Percentiles rank a stretch among this genome's conserved stretches.
phyloP scores from a whole-genome alignment of 1,140 invertebrate species.

The Himalopsyche phryganea region DNA sequence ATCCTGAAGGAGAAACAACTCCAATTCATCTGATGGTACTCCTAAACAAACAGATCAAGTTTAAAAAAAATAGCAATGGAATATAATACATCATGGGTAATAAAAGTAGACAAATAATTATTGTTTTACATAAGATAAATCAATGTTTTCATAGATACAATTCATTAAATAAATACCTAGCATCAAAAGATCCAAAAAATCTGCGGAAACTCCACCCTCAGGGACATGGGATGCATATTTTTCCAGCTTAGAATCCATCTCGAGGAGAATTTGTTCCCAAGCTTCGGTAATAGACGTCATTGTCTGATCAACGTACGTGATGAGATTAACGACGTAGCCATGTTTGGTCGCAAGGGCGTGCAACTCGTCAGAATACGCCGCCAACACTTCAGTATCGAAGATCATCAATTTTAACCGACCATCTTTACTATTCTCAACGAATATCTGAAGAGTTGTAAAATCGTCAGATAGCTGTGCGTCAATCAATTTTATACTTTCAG shows the following conservation, averaged over 20 bases:
- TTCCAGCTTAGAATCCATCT: constrained; percentile 90
- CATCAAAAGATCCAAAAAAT: constrained; percentile 87
- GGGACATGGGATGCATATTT: constrained; percentile 79
- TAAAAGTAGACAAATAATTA: no score
- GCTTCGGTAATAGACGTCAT: constrained; percentile 85
- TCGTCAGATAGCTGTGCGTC: constrained; percentile 60
- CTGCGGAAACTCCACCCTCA: constrained; percentile 78
- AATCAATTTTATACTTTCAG: constrained; percentile 55
- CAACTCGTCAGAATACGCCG: constrained; percentile 64
- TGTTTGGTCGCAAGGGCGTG: constrained; percentile 69
- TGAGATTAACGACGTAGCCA: constrained; percentile 62
- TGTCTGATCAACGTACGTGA: constrained; percentile 71
- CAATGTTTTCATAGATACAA: no score
- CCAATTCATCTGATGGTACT: constrained; percentile 72
- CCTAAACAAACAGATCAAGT: constrained; percentile 38
- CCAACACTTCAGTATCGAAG: constrained; percentile 65
- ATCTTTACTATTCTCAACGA: constrained; percentile 52
- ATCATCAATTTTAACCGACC: constrained; percentile 54
- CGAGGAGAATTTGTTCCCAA: constrained; percentile 91
- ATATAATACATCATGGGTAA: no score
- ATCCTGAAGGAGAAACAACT: constrained; percentile 78
- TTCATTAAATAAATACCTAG: constrained; percentile 63
- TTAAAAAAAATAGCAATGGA: no score
- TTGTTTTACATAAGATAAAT: no score
- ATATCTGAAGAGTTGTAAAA: constrained; percentile 57